Evolutionary conservation across 2,797 vertebrate genomes (phyloP), one percentile per base, ranked within the genome.

Genomic region (Gallinago nigripennis): DNA sequence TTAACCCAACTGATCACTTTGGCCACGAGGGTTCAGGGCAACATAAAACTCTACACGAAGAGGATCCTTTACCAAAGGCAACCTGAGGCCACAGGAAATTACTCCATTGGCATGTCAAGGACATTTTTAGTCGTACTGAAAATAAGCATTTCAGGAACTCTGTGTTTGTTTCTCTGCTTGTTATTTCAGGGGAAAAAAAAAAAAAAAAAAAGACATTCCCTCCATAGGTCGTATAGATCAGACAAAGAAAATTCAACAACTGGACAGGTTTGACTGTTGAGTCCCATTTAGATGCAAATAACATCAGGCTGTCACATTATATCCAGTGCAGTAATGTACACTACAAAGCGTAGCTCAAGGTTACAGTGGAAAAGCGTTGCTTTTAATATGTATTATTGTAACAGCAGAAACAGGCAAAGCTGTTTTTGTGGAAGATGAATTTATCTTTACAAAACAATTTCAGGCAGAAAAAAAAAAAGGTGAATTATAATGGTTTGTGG

Each of bases 381-480:
- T 87, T 77, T 80, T 53, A 85, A 60, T 48, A 56, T 2, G 15
- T 28, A 45, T 45, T 60, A 33, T 8, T 53, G 19, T 53, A 71
- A 63, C 35, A 89, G 35, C 17, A 65, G 37, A 86, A 75, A 73
- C 0, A 2, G 48, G 63, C 51, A 54, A 78, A 45, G 37, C 1
- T 57, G 41, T 1, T 66, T 86, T 27, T 82, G 17, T 53, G 21
- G 30, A 88, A 82, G n/a, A 70, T 35, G 19, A 68, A 60, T 91
- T 86, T 66, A 80, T 31, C 13, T 66, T 61, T 60, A 66, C 16
- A 46, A 54, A 92, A 65, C 11, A 58, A 33, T 60, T 68, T 45
- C 6, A 12, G n/a, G 43, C 3, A 9, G 27, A 17, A 11, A 46
- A 25, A 1, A 1, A 7, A 9, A 31, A 1, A 0, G 0, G 0